Percentiles rank a stretch among this genome's conserved stretches.
phyloP scores from a whole-genome alignment of 2,113 vertebrate genomes.

The Oxyruncus cristatus region DNA sequence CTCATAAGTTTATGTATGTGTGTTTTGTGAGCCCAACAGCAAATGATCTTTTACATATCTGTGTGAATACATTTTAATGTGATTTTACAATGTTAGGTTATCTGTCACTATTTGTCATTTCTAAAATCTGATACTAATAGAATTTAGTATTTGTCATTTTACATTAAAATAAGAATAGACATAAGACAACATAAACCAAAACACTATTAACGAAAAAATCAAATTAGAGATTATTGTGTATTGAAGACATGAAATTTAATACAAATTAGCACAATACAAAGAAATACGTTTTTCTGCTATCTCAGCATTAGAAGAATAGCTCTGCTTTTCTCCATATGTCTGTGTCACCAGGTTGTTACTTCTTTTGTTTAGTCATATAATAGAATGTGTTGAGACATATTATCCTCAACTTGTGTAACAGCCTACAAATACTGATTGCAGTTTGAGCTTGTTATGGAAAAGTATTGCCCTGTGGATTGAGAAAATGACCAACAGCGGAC shows the following conservation, averaged over 20 bases:
- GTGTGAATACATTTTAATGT: conserved; percentile 6
- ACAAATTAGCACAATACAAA: conserved; percentile 50
- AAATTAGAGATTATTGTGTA: conserved; percentile 35
- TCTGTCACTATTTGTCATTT: conserved; percentile 8
- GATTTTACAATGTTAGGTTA: conserved; percentile 27
- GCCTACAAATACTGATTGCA: conserved; percentile 57
- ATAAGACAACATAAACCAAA: conserved; percentile 31
- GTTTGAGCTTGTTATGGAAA: conserved; percentile 79
- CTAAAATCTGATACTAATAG: conserved; percentile 39
- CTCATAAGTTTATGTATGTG: neutral
- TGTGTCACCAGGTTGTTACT: conserved; percentile 43
- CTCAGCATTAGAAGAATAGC: conserved; percentile 22
- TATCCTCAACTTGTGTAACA: conserved; percentile 53
- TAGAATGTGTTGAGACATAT: conserved; percentile 52
- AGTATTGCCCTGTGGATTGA: conserved; percentile 77
- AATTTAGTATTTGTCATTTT: conserved; percentile 37
- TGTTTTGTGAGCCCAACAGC: neutral
- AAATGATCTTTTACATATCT: conserved; percentile 1
- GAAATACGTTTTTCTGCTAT: conserved; percentile 21
- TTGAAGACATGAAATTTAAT: conserved; percentile 37
- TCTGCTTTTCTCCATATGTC: conserved; percentile 12
- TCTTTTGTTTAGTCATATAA: conserved; percentile 68
- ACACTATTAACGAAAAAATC: conserved; percentile 34
- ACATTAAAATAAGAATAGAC: conserved; percentile 29
- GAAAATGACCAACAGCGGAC: conserved; percentile 77